Conservation (phyloP, 2,797 vertebrate genomes). For the Sandelia bainsii region DNA sequence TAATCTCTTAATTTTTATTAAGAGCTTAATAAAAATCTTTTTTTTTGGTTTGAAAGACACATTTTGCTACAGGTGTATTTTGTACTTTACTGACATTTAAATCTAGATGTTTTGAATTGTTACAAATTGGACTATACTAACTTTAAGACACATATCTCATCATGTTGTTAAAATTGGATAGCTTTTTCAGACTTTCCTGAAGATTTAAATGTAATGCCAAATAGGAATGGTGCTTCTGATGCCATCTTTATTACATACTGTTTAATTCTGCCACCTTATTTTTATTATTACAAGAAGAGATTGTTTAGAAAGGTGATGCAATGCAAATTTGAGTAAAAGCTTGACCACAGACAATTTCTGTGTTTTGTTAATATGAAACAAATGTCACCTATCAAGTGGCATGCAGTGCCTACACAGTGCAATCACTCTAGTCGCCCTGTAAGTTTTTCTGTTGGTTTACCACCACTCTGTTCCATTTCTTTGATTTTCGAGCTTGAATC, state of each 20-base stretch:
- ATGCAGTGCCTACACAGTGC: neutral
- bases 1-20: neutral
- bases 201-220: conserved; percentile 54
- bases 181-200: conserved; percentile 27
- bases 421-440: neutral
- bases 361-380: conserved; percentile 31
- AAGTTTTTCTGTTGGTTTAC: neutral
- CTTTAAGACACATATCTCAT: conserved; percentile 6
- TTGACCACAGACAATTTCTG: conserved; percentile 37
- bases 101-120: conserved; percentile 41
- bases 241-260: conserved; percentile 29
- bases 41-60: conserved; percentile 50
- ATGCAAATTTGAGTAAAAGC: conserved; percentile 69
- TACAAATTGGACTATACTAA: conserved; percentile 20
- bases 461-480: neutral
- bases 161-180: conserved; percentile 14
- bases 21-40: neutral
- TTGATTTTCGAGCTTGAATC: neutral
- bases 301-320: conserved; percentile 32
- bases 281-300: conserved; percentile 37
- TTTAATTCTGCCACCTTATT: conserved; percentile 38
- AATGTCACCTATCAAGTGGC: neutral
- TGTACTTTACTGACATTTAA: conserved; percentile 33
- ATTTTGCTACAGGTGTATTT: conserved; percentile 54
- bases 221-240: conserved; percentile 19